Conservation (phyloP, 2,888 invertebrate genomes). For the Antitype chi region DNA sequence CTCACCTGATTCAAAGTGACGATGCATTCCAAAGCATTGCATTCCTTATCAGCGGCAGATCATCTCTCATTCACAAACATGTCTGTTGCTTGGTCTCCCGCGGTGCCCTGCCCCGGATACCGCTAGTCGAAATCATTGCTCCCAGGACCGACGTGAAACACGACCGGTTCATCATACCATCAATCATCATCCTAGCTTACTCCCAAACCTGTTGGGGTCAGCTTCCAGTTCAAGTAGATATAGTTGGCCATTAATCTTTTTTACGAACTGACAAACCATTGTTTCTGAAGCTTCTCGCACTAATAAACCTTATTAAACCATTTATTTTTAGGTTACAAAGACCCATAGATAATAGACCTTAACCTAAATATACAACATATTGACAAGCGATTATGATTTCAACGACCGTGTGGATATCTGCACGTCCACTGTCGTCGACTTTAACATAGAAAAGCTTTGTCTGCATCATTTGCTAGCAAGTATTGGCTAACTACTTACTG, state of each 20-base stretch:
- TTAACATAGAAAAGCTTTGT: not conserved
- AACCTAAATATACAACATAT: too few relatives aligned
- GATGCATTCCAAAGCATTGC: not conserved
- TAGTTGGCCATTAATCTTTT: constrained; percentile 15
- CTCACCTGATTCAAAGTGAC: not conserved
- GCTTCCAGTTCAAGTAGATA: constrained; percentile 41
- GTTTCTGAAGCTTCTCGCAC: not conserved
- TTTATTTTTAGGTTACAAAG: too few relatives aligned
- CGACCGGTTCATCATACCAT: constrained; percentile 25
- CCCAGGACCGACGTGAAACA: constrained; percentile 25
- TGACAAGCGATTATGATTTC: not conserved
- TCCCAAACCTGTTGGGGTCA: constrained; percentile 11
- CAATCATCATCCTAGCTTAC: constrained; percentile 41
- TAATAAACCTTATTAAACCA: too few relatives aligned
- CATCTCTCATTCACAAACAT: constrained; percentile 48
- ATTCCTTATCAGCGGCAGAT: constrained; percentile 33
- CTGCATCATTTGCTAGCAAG: not conserved
- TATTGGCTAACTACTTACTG: not conserved
- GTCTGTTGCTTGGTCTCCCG: constrained; percentile 28
- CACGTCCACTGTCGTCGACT: not conserved
- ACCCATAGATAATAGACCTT: too few relatives aligned
- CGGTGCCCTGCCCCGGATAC: constrained; percentile 35
- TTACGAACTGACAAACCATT: constrained; percentile 11
- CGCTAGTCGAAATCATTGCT: constrained; percentile 22
- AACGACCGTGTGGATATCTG: not conserved